A percentile compares a stretch with the other conserved stretches of the same genome.
These are phyloP conservation scores for Cephus nigrinus DNA, from an alignment of 2,888 invertebrate genomes.

Conservation along the genomic window DNA sequence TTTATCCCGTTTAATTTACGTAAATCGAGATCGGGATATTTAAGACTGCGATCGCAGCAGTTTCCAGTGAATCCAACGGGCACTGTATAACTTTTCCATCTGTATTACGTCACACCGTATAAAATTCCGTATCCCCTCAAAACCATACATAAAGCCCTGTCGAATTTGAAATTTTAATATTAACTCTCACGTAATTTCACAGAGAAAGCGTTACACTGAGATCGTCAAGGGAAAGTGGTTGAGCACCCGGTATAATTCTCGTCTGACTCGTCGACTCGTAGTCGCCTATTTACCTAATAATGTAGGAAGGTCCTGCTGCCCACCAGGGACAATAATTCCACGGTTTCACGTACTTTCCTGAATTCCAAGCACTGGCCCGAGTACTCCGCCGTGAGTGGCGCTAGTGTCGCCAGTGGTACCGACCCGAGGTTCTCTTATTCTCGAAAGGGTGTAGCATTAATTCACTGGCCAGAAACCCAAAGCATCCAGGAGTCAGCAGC, in stretches of 20 bases:
- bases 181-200: background rate
- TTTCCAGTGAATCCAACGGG: background rate
- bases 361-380: background rate
- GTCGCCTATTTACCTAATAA: background rate
- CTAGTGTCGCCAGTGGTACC: background rate
- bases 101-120: background rate
- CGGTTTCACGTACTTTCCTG: background rate
- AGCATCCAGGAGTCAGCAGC: slow-evolving; percentile 11
- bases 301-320: background rate
- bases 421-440: slow-evolving; percentile 7
- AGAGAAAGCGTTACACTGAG: background rate
- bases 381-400: background rate
- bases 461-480: background rate
- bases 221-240: background rate
- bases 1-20: slow-evolving; percentile 39
- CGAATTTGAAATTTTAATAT: background rate
- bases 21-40: slow-evolving; percentile 34
- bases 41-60: slow-evolving; percentile 16
- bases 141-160: no score
- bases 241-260: background rate
- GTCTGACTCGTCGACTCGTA: background rate
- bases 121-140: no score
- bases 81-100: background rate
- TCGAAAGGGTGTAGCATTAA: slow-evolving; percentile 12
- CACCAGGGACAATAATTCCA: background rate